Evolutionary conservation across 2,888 invertebrate genomes (phyloP).

Genomic region (Calameuta idolon): DNA sequence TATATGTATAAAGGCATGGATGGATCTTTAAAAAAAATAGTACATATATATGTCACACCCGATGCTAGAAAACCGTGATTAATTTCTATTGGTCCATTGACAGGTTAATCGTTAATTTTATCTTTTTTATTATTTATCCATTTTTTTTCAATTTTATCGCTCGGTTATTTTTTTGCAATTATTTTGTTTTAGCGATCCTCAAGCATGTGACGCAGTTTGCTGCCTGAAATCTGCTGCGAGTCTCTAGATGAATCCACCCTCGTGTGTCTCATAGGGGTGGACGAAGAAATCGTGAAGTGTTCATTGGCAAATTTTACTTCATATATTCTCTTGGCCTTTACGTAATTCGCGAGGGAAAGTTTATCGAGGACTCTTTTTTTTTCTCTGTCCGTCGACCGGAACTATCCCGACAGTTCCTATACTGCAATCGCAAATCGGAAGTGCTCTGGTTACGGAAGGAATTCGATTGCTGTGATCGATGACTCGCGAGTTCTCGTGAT

Average conservation of each 20-base stretch:
- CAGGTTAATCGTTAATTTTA: conserved; percentile 8
- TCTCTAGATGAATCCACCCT: not conserved
- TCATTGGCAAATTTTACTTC: not conserved
- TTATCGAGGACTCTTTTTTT: not conserved
- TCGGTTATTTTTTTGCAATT: not conserved
- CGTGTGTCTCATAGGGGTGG: no score
- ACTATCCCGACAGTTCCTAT: not conserved
- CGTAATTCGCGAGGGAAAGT: not conserved
- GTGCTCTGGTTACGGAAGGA: not conserved
- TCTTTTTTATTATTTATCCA: conserved; percentile 14
- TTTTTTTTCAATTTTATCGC: not conserved
- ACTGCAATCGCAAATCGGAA: not conserved
- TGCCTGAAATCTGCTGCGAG: not conserved
- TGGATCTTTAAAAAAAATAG: not conserved
- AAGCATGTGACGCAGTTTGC: conserved; percentile 24
- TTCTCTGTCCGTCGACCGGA: not conserved
- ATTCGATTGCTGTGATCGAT: not conserved
- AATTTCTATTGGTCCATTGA: conserved; percentile 12
- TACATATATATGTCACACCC: not conserved
- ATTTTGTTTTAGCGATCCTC: not conserved
- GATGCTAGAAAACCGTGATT: conserved; percentile 10
- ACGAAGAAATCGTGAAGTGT: not conserved
- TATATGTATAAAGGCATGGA: not conserved
- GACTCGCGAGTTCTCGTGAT: not conserved
- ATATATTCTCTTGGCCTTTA: not conserved